Conservation (phyloP, 2,888 invertebrate species). For the Rugalucina vietnamica region DNA sequence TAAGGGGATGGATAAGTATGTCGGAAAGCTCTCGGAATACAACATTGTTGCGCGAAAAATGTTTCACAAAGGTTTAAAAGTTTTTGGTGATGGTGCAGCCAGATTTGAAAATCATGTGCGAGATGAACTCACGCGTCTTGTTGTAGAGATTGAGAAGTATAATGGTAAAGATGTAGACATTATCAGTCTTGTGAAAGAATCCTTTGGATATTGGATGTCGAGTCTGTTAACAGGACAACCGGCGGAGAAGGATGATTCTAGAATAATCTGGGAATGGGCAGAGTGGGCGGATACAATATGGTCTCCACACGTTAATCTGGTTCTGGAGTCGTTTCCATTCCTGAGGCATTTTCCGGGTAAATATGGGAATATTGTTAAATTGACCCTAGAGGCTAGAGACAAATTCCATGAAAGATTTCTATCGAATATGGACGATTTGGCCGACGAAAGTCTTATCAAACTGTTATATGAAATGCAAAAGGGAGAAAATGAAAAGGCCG, state of each 20-base stretch:
- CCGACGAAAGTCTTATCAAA: not conserved
- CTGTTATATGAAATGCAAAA: not conserved
- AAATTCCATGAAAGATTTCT: not conserved
- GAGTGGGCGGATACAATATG: not conserved
- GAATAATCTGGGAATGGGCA: constrained; percentile 15
- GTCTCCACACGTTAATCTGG: constrained; percentile 7
- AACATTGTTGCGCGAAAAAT: constrained; percentile 5
- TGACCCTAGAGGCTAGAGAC: not conserved
- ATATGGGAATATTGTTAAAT: not conserved
- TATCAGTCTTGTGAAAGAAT: constrained; percentile 23
- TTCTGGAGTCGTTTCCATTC: constrained; percentile 22
- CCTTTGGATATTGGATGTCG: constrained; percentile 32
- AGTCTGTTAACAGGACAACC: constrained; percentile 25
- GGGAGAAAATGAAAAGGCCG: not conserved
- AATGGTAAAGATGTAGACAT: constrained; percentile 26
- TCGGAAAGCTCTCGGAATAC: not conserved
- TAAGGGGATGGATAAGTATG: not conserved
- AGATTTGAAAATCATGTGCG: constrained; percentile 15
- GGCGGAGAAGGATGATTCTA: not conserved
- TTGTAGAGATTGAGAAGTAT: not conserved
- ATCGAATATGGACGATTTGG: too few species aligned
- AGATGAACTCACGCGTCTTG: constrained; percentile 25
- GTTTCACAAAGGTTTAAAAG: constrained; percentile 17
- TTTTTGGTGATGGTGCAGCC: not conserved
- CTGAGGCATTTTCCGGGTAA: not conserved